Evolutionary conservation across 1,140 invertebrate species (phyloP).

Genomic region (Pissodes strobi): DNA sequence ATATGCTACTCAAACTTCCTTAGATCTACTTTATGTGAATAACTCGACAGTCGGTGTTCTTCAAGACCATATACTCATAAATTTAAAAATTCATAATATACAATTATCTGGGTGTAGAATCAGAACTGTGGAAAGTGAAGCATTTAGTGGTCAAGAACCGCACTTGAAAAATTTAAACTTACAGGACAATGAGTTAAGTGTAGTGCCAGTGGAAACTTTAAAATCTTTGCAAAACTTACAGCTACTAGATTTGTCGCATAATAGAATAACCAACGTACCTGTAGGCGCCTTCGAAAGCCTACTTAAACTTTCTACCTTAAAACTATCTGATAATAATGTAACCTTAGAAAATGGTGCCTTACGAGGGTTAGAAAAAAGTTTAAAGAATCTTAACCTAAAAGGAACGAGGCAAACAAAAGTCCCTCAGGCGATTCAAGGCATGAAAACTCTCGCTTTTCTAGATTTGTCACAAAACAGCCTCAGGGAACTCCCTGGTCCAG

Average conservation of each 20-base stretch:
- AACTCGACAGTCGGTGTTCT: constrained; percentile 77
- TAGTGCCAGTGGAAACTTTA: constrained; percentile 76
- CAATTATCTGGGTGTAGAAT: constrained; percentile 86
- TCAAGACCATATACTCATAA: constrained; percentile 70
- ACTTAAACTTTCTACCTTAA: constrained; percentile 75
- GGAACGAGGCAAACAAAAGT: constrained; percentile 79
- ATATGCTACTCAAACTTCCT: constrained; percentile 66
- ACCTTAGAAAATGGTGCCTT: constrained; percentile 72
- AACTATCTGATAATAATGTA: constrained; percentile 86
- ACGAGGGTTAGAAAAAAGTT: constrained; percentile 73
- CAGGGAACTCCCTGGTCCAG: constrained; percentile 71
- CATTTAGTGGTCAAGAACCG: constrained; percentile 80
- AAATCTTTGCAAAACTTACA: constrained; percentile 70
- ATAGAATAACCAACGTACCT: constrained; percentile 72
- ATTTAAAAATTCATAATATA: constrained; percentile 79
- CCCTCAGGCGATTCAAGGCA: constrained; percentile 75
- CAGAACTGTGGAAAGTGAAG: constrained; percentile 68
- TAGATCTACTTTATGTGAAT: constrained; percentile 88
- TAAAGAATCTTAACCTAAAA: constrained; percentile 91
- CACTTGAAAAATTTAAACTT: constrained; percentile 82
- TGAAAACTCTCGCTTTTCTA: constrained; percentile 82
- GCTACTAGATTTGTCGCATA: constrained; percentile 85
- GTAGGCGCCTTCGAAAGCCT: constrained; percentile 75
- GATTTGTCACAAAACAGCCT: constrained; percentile 91
- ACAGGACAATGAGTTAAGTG: constrained; percentile 79